phyloP scores from a whole-genome alignment of 2,888 invertebrate species.

The Crematogaster levior region DNA sequence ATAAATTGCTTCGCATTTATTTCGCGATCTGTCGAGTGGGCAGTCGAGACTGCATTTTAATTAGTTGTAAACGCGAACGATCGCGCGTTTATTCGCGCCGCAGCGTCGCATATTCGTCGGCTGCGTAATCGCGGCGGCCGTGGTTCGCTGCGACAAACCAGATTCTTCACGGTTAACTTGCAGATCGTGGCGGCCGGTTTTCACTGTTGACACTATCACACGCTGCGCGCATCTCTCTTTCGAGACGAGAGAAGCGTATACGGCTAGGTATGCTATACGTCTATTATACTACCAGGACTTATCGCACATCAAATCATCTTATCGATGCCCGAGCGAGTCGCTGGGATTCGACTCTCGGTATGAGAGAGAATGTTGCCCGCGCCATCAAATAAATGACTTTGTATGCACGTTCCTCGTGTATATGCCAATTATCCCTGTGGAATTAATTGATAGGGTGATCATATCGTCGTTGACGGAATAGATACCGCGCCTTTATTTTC shows the following conservation, averaged over 20 bases:
- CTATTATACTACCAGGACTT: conserved; percentile 63
- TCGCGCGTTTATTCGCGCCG: conserved; percentile 27
- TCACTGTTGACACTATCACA: conserved; percentile 45
- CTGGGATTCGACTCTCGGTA: conserved; percentile 8
- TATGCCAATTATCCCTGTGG: conserved; percentile 61
- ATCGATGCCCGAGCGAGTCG: conserved; percentile 28
- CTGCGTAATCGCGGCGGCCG: conserved; percentile 36
- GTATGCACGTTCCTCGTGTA: conserved; percentile 46
- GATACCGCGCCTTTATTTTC: conserved; percentile 16
- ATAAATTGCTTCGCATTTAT: conserved; percentile 20
- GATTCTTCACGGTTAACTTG: conserved; percentile 47
- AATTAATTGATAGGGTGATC: conserved; percentile 48
- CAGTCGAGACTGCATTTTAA: conserved; percentile 28
- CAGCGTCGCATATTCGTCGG: background rate
- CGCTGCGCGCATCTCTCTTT: conserved; percentile 31
- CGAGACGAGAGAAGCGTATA: conserved; percentile 10
- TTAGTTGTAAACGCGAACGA: conserved; percentile 32
- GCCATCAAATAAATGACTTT: conserved; percentile 50
- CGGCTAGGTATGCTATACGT: conserved; percentile 9
- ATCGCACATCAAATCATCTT: conserved; percentile 66
- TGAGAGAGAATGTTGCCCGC: conserved; percentile 43
- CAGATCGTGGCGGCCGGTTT: conserved; percentile 34
- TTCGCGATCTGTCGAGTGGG: conserved; percentile 9
- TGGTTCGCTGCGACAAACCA: conserved; percentile 32
- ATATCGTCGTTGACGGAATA: conserved; percentile 28